These are phyloP conservation scores for Dryadula phaetusa DNA, from an alignment of 2,888 invertebrate genomes.

Conservation along the genomic window DNA sequence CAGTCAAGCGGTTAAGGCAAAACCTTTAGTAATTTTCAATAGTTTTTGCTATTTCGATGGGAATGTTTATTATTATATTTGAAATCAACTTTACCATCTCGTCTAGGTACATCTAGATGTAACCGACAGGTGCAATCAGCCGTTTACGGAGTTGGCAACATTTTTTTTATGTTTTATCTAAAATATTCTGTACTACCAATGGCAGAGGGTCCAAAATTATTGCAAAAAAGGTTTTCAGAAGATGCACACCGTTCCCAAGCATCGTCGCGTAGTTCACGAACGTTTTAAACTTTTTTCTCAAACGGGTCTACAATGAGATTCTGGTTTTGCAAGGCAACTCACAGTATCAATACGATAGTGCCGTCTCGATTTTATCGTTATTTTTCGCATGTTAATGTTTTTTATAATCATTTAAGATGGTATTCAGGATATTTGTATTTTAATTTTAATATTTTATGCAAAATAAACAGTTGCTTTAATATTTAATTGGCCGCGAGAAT, in stretches of 20 bases:
- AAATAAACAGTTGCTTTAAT: slow-evolving; percentile 7
- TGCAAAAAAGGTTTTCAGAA: slow-evolving; percentile 55
- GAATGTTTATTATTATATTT: slow-evolving; percentile 16
- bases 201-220: slow-evolving; percentile 57
- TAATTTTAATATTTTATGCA: slow-evolving; percentile 14
- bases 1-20: too few relatives aligned
- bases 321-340: slow-evolving; percentile 80
- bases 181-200: slow-evolving; percentile 59
- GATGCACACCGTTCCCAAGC: slow-evolving; percentile 77
- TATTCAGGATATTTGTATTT: slow-evolving; percentile 31
- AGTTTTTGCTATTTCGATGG: background rate
- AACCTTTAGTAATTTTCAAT: slow-evolving; percentile 4
- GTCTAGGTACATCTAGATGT: slow-evolving; percentile 57
- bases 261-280: slow-evolving; percentile 69
- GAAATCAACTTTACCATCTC: slow-evolving; percentile 36
- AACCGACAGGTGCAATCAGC: slow-evolving; percentile 72
- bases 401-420: slow-evolving; percentile 28
- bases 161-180: slow-evolving; percentile 54
- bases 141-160: slow-evolving; percentile 69
- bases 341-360: slow-evolving; percentile 73
- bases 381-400: slow-evolving; percentile 48
- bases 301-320: slow-evolving; percentile 81
- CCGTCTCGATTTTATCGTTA: slow-evolving; percentile 64
- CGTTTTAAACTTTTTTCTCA: slow-evolving; percentile 67
- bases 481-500: background rate